phyloP scores from a whole-genome alignment of 2,888 invertebrate genomes.

The Caenorhabditis becei region DNA sequence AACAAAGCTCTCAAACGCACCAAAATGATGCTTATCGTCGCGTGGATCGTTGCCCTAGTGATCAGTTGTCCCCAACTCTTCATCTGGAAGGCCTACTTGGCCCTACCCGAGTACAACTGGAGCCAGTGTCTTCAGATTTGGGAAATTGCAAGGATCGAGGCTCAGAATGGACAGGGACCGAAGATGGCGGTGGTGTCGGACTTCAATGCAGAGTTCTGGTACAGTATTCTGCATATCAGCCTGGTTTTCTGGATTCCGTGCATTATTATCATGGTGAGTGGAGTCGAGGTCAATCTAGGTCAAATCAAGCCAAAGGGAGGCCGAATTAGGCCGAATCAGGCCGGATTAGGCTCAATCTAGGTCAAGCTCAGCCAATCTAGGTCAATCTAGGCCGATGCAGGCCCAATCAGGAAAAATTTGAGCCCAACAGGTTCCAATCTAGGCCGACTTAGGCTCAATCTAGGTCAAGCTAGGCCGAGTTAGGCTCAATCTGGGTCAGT shows the following conservation, averaged over 20 bases:
- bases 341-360: too few species aligned
- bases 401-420: too few species aligned
- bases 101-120: slow-evolving; percentile 78
- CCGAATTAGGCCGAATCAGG: too few species aligned
- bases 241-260: slow-evolving; percentile 80
- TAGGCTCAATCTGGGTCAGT: neutral
- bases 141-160: slow-evolving; percentile 76
- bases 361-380: neutral
- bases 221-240: slow-evolving; percentile 75
- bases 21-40: slow-evolving; percentile 73
- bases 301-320: neutral
- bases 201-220: slow-evolving; percentile 74
- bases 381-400: neutral
- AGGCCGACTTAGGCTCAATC: neutral
- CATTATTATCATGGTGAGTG: slow-evolving; percentile 74
- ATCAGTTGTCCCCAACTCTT: slow-evolving; percentile 77
- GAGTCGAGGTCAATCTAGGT: neutral
- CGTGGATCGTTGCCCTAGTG: slow-evolving; percentile 76
- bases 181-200: neutral
- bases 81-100: slow-evolving; percentile 77
- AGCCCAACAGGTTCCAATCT: neutral
- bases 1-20: slow-evolving; percentile 74
- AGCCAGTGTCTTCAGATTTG: slow-evolving; percentile 80
- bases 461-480: too few species aligned
- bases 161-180: slow-evolving; percentile 6